Conservation (phyloP, 2,888 invertebrate species). For the Ischnus inquisitorius region DNA sequence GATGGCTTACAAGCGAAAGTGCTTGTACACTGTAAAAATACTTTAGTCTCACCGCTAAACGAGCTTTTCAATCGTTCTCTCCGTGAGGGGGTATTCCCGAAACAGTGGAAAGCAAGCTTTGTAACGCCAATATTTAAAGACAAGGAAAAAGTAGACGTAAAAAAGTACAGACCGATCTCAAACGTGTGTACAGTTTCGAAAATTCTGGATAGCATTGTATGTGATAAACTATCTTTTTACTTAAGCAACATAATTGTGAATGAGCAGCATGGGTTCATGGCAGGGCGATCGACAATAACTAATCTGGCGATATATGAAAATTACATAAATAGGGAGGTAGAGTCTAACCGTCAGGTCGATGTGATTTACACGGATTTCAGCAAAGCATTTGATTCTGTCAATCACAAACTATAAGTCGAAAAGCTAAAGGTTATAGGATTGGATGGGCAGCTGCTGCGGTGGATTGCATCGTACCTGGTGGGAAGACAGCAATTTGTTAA, state of each 20-base stretch:
- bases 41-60: neutral
- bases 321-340: neutral
- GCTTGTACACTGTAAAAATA: neutral
- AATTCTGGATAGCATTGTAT: too few relatives aligned
- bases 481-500: neutral
- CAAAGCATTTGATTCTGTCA: slow-evolving; percentile 6
- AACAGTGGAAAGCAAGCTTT: neutral
- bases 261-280: too few relatives aligned
- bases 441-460: neutral
- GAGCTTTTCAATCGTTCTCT: neutral
- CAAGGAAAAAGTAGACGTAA: neutral
- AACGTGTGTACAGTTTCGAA: too few relatives aligned
- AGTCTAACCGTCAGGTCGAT: neutral
- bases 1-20: neutral
- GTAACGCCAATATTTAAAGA: neutral
- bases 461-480: neutral
- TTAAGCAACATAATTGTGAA: too few relatives aligned
- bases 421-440: neutral
- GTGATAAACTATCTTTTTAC: too few relatives aligned
- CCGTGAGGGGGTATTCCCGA: neutral
- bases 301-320: neutral
- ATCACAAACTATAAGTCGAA: neutral
- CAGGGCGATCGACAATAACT: neutral
- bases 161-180: too few relatives aligned
- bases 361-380: slow-evolving; percentile 21